Evolutionary conservation across 92 coral and sea anemone genomes (phyloP).

Genomic region (Siderastrea siderea): DNA sequence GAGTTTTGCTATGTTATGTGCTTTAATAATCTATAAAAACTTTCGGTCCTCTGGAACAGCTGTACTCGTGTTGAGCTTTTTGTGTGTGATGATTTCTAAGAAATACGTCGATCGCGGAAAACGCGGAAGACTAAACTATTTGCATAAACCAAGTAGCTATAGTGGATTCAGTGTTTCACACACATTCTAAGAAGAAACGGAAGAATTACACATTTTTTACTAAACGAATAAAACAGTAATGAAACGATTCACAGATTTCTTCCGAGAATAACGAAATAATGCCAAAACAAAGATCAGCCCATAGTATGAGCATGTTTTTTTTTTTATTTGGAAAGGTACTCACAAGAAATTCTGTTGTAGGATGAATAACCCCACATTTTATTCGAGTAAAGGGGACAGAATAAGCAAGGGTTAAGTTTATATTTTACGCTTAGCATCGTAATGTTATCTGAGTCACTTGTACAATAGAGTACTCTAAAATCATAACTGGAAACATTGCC

Average conservation of each 20-base stretch:
- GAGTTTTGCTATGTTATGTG: not conserved
- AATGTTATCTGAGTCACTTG: not conserved
- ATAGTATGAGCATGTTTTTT: too few species aligned
- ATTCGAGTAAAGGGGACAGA: not conserved
- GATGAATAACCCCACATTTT: too few species aligned
- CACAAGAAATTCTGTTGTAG: not conserved
- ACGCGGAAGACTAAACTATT: constrained; percentile 16
- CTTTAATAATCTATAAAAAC: not conserved
- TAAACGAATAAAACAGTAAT: constrained; percentile 5
- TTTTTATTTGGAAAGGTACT: not conserved
- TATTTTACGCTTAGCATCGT: not conserved
- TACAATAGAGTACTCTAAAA: not conserved
- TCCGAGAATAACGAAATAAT: constrained; percentile 25
- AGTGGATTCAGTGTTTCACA: constrained; percentile 5
- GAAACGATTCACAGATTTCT: not conserved
- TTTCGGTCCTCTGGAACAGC: not conserved
- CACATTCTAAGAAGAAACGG: constrained; percentile 51
- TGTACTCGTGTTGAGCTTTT: not conserved
- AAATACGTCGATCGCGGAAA: constrained; percentile 34
- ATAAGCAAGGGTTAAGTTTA: not conserved
- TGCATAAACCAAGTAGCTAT: not conserved
- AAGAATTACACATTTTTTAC: not conserved
- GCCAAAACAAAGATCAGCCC: not conserved
- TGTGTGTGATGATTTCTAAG: constrained; percentile 25
- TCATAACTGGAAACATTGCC: not conserved